phyloP scores from a whole-genome alignment of 1,140 invertebrate species.

The Nylanderia fulva region DNA sequence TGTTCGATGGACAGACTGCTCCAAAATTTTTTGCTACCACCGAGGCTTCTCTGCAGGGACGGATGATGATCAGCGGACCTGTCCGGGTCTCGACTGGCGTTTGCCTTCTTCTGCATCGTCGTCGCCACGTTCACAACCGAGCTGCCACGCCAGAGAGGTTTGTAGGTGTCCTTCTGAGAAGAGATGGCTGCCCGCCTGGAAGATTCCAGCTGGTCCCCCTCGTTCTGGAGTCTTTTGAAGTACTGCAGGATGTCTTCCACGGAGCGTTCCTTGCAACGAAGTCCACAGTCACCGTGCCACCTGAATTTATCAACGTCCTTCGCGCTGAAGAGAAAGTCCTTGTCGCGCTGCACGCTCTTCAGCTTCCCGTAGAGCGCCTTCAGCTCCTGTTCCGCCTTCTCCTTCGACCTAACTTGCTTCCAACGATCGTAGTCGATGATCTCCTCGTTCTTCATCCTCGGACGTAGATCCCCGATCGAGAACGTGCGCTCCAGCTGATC shows the following conservation, averaged over 20 bases:
- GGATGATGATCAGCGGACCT: slow-evolving; percentile 71
- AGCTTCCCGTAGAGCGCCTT: slow-evolving; percentile 92
- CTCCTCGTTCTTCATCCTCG: slow-evolving; percentile 90
- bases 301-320: slow-evolving; percentile 90
- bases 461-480: slow-evolving; percentile 89
- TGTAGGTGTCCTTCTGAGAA: slow-evolving; percentile 89
- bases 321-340: slow-evolving; percentile 93
- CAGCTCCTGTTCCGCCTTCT: slow-evolving; percentile 93
- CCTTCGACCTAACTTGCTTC: slow-evolving; percentile 92
- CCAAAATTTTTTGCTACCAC: slow-evolving; percentile 91
- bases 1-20: slow-evolving; percentile 94
- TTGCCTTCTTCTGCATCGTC: slow-evolving; percentile 87
- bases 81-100: slow-evolving; percentile 71
- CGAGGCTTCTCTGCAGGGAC: slow-evolving; percentile 85
- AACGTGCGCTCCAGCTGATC: slow-evolving; percentile 92
- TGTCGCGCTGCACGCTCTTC: slow-evolving; percentile 92
- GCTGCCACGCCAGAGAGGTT: slow-evolving; percentile 93
- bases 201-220: slow-evolving; percentile 84
- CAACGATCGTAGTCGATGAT: slow-evolving; percentile 95
- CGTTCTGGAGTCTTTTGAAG: slow-evolving; percentile 87
- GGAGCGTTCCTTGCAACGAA: slow-evolving; percentile 94
- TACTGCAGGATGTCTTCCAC: slow-evolving; percentile 93
- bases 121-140: slow-evolving; percentile 92
- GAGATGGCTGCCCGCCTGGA: slow-evolving; percentile 83
- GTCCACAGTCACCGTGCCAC: slow-evolving; percentile 92